Evolutionary conservation across 2,888 invertebrate genomes (phyloP).

Genomic region (Netelia fuscicornis): DNA sequence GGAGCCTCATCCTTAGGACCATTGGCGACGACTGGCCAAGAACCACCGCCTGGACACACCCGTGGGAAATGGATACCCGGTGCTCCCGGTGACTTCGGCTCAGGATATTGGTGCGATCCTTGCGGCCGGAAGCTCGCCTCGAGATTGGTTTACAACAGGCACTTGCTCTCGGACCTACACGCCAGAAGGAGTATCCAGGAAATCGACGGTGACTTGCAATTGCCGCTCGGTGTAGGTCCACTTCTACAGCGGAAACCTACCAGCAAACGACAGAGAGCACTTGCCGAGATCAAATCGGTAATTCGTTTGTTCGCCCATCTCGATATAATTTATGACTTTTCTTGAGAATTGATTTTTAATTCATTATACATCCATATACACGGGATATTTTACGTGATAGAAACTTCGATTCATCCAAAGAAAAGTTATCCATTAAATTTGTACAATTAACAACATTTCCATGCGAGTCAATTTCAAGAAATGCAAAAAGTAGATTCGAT

Average conservation of each 20-base stretch:
- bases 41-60: constrained; percentile 90
- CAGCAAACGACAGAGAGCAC: constrained; percentile 67
- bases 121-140: constrained; percentile 92
- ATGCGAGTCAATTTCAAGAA: neutral
- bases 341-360: constrained; percentile 32
- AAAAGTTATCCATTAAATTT: constrained; percentile 32
- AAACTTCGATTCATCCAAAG: constrained; percentile 7
- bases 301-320: constrained; percentile 42
- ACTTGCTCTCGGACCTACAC: constrained; percentile 91
- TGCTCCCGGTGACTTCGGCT: constrained; percentile 84
- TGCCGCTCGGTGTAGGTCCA: constrained; percentile 70
- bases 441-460: neutral
- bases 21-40: constrained; percentile 75
- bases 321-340: constrained; percentile 57
- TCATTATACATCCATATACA: constrained; percentile 8
- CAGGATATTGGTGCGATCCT: constrained; percentile 92
- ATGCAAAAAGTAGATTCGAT: too few relatives aligned
- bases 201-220: constrained; percentile 85
- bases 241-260: constrained; percentile 61
- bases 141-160: constrained; percentile 91
- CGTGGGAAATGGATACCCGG: constrained; percentile 94
- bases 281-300: constrained; percentile 65
- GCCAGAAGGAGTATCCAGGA: constrained; percentile 85
- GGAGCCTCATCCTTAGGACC: constrained; percentile 51
- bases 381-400: neutral